Conservation (phyloP, 2,888 invertebrate species). For the Spodoptera littoralis region DNA sequence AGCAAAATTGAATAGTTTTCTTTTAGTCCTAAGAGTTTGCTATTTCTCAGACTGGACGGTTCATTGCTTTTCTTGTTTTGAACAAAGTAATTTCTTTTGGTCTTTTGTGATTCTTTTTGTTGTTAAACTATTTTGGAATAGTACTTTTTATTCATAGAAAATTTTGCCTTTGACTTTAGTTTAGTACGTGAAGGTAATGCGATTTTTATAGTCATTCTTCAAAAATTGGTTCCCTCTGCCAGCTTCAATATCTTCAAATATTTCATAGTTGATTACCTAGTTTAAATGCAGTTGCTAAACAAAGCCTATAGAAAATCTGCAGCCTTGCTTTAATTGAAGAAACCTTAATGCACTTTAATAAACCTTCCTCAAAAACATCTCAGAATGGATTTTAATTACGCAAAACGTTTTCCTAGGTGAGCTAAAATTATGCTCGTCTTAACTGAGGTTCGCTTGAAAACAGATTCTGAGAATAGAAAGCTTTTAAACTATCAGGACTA, state of each 20-base stretch:
- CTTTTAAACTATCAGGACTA: slow-evolving; percentile 30
- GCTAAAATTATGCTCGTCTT: slow-evolving; percentile 30
- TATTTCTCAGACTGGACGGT: slow-evolving; percentile 1
- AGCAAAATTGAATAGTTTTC: slow-evolving; percentile 11
- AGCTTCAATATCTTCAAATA: too few relatives aligned
- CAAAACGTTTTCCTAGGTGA: slow-evolving; percentile 20
- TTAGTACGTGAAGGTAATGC: not conserved
- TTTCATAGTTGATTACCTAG: too few relatives aligned
- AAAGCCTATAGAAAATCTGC: slow-evolving; percentile 29
- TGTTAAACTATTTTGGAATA: too few relatives aligned
- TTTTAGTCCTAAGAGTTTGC: slow-evolving; percentile 6
- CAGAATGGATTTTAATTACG: slow-evolving; percentile 42
- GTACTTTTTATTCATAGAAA: too few relatives aligned
- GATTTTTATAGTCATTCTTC: too few relatives aligned
- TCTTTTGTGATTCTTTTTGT: not conserved
- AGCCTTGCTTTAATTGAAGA: slow-evolving; percentile 17
- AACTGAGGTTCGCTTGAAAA: slow-evolving; percentile 28
- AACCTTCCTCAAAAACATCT: slow-evolving; percentile 8
- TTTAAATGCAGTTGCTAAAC: not conserved
- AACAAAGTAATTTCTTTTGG: not conserved
- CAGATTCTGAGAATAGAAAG: slow-evolving; percentile 36
- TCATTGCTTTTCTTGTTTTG: not conserved
- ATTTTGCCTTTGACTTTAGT: too few relatives aligned
- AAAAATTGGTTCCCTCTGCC: too few relatives aligned
- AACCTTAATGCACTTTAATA: slow-evolving; percentile 15